Conservation (phyloP, 2,113 vertebrate genomes). For the Lates calcarifer region DNA sequence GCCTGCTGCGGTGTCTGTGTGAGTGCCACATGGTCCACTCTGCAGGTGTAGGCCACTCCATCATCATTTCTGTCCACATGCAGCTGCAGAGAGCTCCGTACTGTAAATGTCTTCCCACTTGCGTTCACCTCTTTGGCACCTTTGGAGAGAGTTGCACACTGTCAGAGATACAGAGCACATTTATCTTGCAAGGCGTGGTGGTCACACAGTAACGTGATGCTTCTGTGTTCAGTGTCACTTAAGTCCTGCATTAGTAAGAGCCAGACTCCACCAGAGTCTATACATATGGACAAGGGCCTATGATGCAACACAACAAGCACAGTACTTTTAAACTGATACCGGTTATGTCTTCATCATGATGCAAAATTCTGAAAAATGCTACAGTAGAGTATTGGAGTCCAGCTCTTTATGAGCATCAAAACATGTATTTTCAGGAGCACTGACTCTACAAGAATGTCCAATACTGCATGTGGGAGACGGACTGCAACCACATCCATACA, state of each 20-base stretch:
- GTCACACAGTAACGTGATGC: slow-evolving; percentile 1
- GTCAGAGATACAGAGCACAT: slow-evolving; percentile 51
- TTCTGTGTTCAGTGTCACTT: not conserved
- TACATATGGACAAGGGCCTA: not conserved
- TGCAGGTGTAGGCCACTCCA: slow-evolving; percentile 94
- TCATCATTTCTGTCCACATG: slow-evolving; percentile 94
- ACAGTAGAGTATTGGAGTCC: not conserved
- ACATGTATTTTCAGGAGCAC: not conserved
- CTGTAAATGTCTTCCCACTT: slow-evolving; percentile 96
- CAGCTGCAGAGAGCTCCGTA: slow-evolving; percentile 94
- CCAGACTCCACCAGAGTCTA: slow-evolving; percentile 8
- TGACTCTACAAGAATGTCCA: not conserved
- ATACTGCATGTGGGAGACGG: not conserved
- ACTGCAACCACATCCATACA: not conserved
- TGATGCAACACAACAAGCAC: not conserved
- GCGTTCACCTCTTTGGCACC: slow-evolving; percentile 95
- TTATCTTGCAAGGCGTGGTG: slow-evolving; percentile 31
- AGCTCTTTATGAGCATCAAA: not conserved
- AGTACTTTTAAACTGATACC: not conserved
- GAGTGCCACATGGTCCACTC: slow-evolving; percentile 96
- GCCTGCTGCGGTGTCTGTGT: slow-evolving; percentile 91
- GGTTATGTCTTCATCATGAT: not conserved
- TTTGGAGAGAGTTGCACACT: slow-evolving; percentile 76
- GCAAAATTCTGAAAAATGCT: not conserved
- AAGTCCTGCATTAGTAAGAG: not conserved